These are phyloP conservation scores for Umimayanthus kanabou DNA, from an alignment of 92 coral and sea anemone species.

Conservation along the genomic window DNA sequence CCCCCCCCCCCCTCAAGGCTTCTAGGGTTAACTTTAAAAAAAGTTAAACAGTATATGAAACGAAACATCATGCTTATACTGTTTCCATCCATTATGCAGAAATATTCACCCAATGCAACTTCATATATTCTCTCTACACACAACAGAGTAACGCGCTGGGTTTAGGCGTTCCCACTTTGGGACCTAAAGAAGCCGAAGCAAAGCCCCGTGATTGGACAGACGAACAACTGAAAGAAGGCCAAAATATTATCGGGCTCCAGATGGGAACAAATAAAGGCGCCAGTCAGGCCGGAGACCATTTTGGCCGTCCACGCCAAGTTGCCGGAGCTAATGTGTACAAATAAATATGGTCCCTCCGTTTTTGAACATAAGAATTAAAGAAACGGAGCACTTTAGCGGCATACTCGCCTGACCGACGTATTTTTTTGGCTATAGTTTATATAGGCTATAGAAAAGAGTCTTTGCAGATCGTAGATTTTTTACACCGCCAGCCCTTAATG, in stretches of 20 bases:
- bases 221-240: too few relatives aligned
- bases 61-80: neutral
- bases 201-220: constrained; percentile 67
- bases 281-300: constrained; percentile 32
- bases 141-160: constrained; percentile 49
- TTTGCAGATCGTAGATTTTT: too few relatives aligned
- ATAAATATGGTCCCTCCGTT: constrained; percentile 9
- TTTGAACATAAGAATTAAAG: too few relatives aligned
- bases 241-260: constrained; percentile 58
- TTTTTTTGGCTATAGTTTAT: too few relatives aligned
- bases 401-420: too few relatives aligned
- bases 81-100: neutral
- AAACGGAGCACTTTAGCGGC: too few relatives aligned
- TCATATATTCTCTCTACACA: neutral
- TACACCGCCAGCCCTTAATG: too few relatives aligned
- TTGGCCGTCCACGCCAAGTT: constrained; percentile 75
- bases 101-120: neutral
- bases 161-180: constrained; percentile 60
- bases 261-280: constrained; percentile 88
- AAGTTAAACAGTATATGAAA: neutral
- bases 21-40: too few relatives aligned
- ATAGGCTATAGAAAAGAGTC: too few relatives aligned
- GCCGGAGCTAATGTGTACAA: constrained; percentile 72
- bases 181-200: constrained; percentile 77
- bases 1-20: too few relatives aligned